A percentile compares a stretch with the other conserved stretches of the same genome.
Evolutionary conservation across 2,888 invertebrate species (phyloP).

Genomic region (Athalia circularis): DNA sequence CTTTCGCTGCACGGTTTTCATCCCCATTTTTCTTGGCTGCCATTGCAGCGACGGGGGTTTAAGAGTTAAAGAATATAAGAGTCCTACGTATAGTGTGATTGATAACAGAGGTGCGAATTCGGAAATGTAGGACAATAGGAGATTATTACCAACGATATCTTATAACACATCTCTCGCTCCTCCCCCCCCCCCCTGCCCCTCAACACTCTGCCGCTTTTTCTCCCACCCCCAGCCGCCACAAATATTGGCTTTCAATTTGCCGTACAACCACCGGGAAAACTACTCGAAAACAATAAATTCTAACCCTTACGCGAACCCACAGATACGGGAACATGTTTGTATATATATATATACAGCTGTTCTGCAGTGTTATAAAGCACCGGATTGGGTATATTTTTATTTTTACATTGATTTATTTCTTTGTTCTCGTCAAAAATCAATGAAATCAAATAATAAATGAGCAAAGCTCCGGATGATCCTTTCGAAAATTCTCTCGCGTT

Average conservation of each 20-base stretch:
- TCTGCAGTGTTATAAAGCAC: no score
- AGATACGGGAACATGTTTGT: neutral
- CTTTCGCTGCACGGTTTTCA: neutral
- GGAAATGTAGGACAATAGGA: constrained; percentile 34
- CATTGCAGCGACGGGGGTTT: neutral
- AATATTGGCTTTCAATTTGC: constrained; percentile 35
- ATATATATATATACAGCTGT: no score
- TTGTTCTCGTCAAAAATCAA: no score
- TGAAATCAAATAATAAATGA: no score
- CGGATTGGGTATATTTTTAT: no score
- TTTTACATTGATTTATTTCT: no score
- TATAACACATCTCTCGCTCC: neutral
- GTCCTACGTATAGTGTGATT: neutral
- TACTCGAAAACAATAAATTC: constrained; percentile 31
- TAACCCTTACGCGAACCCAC: neutral
- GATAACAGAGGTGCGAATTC: constrained; percentile 31
- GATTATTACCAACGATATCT: constrained; percentile 32
- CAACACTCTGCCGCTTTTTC: no score
- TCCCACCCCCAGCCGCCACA: neutral
- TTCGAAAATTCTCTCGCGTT: no score
- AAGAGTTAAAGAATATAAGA: constrained; percentile 1
- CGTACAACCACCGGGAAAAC: neutral
- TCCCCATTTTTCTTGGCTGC: neutral
- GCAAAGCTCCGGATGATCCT: no score
- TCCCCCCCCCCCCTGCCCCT: neutral